Base-by-base conservation (phyloP, 2,888 invertebrate species). In the Autographa pulchrina region DNA sequence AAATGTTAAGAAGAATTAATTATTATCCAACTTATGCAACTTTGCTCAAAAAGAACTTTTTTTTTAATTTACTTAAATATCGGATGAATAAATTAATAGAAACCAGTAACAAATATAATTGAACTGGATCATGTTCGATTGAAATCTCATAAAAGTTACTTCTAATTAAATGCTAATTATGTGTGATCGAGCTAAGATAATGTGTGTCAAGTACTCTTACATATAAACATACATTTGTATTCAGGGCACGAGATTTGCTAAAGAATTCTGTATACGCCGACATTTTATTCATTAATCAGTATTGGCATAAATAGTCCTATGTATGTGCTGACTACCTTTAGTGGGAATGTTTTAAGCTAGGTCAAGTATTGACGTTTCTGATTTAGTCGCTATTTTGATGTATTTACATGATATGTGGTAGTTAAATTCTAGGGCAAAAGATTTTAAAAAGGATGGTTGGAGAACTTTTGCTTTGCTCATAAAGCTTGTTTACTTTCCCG, bases 301-400 rank as follows among this genome's bases (percentile, higher is more conserved):
- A 9, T 77, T 77, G 77, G 52, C 67, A 71, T 69, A 70, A 66
- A 35, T 77, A 72, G 65, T 64, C 14, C 68, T 66, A 16, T 13
- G 41, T 62, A 31, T 66, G 65, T 63, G 52, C 41, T 11, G 48
- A 32, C 20, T 70, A 11, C 63, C 82, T 74, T 74, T 63, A 67
- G 65, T 61, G 74, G 68, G 48, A 66, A 52, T 48, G 41, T 69
- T 52, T 77, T 65, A 59, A 61, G 63, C 54, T 16, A 41, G 48
- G 38, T 38, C 14, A 14, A 43, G 13, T 20, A 58, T n/a, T 35
- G 58, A 65, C 65, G 66, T 72, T 65, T 78, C 70, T 16, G 48
- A 65, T 64, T 67, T 25, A n/a, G 62, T 32, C 72, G 48, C 67
- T 65, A 81, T 81, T 72, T 63, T 66, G 18, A 16, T 35, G 38